Base-by-base conservation (phyloP, 2,888 invertebrate species). In the Apantesis nais region DNA sequence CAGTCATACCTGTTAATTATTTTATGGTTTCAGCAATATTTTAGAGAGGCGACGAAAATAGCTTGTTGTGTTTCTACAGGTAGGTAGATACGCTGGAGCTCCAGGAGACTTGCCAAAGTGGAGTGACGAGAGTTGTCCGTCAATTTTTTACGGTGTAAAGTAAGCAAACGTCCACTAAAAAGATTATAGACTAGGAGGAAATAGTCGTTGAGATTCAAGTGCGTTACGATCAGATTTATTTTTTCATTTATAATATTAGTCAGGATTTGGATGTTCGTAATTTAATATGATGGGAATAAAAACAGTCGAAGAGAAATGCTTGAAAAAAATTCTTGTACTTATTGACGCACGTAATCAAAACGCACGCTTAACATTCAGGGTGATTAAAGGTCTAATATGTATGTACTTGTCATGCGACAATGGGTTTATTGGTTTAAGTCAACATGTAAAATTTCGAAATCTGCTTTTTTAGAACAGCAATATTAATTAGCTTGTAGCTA, bases 11-110 rank as follows among this genome's bases (percentile, higher is more conserved):
- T 31, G 63, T 63, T 44, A 31, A 63, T 44, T 62, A 22, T 44
- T 63, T 44, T 44, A 63, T 63, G 44, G 44, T 63, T 29, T 63
- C 44, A 60, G 2, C n/a, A 41, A 60, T 67, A 58, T 60, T 31
- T 63, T 44, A 63, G 41, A 25, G 19, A 29, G 12, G 44, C 31
- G 29, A 9, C 63, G 31, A 48, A 62, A 44, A 22, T 67, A 58
- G 29, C 16, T 58, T 12, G 29, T 58, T 55, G 29, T 29, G 25
- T 58, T 58, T 58, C 55, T 55, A 55, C 55, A 55, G 58, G 58
- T 58, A 16, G 29, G 29, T 58, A 29, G 29, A 16, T 11, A 29
- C 29, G 29, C 1, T 58, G 9, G 29, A 16, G 16, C 16, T 29
- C 14, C 58, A 58, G 16, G 29, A 16, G 58, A 14, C 7, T 58